Percentiles rank a stretch among this genome's conserved stretches.
These are phyloP conservation scores for Carettochelys insculpta DNA, from an alignment of 2,113 vertebrate species.

Conservation along the genomic window DNA sequence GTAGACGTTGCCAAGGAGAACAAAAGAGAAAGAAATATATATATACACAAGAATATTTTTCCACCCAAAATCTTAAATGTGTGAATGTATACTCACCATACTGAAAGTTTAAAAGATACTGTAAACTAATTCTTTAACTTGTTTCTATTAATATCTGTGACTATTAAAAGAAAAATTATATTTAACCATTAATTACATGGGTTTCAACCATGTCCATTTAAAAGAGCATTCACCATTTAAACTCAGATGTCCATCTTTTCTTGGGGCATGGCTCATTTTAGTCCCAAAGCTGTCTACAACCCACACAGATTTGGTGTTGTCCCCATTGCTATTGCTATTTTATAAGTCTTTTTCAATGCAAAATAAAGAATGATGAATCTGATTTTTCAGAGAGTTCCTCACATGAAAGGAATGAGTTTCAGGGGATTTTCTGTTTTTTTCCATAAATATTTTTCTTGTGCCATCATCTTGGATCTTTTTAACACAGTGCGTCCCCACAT, in stretches of 20 bases:
- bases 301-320: not conserved
- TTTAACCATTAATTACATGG: too few species aligned
- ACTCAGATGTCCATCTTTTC: not conserved
- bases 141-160: not conserved
- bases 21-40: not conserved
- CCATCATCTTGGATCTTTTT: not conserved
- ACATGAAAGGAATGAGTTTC: not conserved
- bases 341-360: not conserved
- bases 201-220: not conserved
- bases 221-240: not conserved
- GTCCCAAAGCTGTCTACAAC: not conserved
- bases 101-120: not conserved
- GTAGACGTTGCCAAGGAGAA: not conserved
- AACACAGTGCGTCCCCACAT: not conserved
- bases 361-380: not conserved
- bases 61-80: not conserved
- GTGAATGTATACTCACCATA: not conserved
- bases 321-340: not conserved
- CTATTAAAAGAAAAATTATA: not conserved
- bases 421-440: not conserved
- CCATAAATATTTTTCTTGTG: not conserved
- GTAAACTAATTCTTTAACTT: not conserved
- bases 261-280: rapidly evolving
- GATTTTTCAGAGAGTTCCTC: not conserved
- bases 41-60: too few species aligned